phyloP scores from a whole-genome alignment of 2,888 invertebrate genomes.

The Caenorhabditis wallacei region DNA sequence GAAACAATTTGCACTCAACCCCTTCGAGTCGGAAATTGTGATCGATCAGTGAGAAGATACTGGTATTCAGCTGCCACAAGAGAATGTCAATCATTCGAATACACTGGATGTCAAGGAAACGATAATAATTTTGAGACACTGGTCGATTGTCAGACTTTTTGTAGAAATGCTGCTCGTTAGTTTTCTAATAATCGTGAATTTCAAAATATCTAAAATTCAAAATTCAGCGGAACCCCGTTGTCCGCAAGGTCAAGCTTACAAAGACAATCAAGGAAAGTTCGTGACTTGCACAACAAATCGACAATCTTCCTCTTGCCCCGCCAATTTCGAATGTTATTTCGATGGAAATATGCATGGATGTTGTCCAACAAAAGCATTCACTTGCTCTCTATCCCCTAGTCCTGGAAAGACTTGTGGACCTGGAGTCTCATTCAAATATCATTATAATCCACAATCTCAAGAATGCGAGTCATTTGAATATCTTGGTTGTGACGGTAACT shows the following conservation, averaged over 20 bases:
- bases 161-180: slow-evolving; percentile 77
- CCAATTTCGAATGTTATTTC: slow-evolving; percentile 77
- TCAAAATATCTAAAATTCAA: background rate
- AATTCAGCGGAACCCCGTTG: slow-evolving; percentile 74
- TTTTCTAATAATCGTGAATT: background rate
- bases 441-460: slow-evolving; percentile 73
- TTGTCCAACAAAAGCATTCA: slow-evolving; percentile 78
- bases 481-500: slow-evolving; percentile 79
- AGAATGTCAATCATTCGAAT: slow-evolving; percentile 79
- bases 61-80: slow-evolving; percentile 77
- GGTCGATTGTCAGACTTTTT: slow-evolving; percentile 77
- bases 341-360: slow-evolving; percentile 76
- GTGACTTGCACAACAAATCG: slow-evolving; percentile 71
- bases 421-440: slow-evolving; percentile 76
- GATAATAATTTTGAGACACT: slow-evolving; percentile 80
- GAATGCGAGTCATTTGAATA: slow-evolving; percentile 78
- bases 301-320: slow-evolving; percentile 72
- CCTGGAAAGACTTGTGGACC: slow-evolving; percentile 78
- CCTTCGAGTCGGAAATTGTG: slow-evolving; percentile 77
- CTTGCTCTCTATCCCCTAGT: slow-evolving; percentile 74
- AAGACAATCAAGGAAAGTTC: slow-evolving; percentile 75
- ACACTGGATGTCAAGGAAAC: slow-evolving; percentile 80
- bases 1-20: slow-evolving; percentile 80
- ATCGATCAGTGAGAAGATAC: slow-evolving; percentile 73
- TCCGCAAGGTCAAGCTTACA: slow-evolving; percentile 77